Evolutionary conservation across 2,797 vertebrate genomes (phyloP).

Genomic region (Harpagifer antarcticus): DNA sequence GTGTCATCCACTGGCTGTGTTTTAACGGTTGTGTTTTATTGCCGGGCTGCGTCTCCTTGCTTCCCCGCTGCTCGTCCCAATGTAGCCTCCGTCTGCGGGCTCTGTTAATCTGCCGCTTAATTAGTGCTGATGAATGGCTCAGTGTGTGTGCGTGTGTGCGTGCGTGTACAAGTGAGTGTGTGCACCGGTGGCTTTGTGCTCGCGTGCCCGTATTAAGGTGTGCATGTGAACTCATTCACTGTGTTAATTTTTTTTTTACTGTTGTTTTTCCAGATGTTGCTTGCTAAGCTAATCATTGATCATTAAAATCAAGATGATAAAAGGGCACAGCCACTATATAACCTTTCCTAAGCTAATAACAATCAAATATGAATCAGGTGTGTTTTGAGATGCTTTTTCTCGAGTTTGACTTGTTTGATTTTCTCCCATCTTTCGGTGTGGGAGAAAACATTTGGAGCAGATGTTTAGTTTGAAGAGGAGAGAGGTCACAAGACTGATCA

Average conservation of each 20-base stretch:
- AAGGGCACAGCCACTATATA: slow-evolving; percentile 68
- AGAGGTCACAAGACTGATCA: slow-evolving; percentile 94
- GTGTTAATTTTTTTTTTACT: slow-evolving; percentile 44
- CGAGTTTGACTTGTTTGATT: slow-evolving; percentile 85
- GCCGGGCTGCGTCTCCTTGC: slow-evolving; percentile 63
- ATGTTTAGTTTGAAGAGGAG: slow-evolving; percentile 90
- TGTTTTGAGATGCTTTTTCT: slow-evolving; percentile 82
- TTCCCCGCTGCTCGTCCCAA: slow-evolving; percentile 69
- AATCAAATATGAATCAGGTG: slow-evolving; percentile 86
- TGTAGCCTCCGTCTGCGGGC: slow-evolving; percentile 71
- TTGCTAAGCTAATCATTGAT: slow-evolving; percentile 69
- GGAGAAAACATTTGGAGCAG: slow-evolving; percentile 75
- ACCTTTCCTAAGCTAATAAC: slow-evolving; percentile 77
- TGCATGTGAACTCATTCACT: slow-evolving; percentile 35
- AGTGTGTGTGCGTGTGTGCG: slow-evolving; percentile 44
- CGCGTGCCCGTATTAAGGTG: slow-evolving; percentile 16
- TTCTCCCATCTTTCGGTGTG: slow-evolving; percentile 15
- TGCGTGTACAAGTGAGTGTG: slow-evolving; percentile 6
- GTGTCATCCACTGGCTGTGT: slow-evolving; percentile 66
- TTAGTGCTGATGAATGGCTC: slow-evolving; percentile 85
- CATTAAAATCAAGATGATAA: slow-evolving; percentile 65
- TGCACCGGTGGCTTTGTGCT: slow-evolving; percentile 27
- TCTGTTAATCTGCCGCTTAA: slow-evolving; percentile 84
- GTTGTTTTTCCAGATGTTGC: slow-evolving; percentile 39
- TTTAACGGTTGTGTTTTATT: slow-evolving; percentile 75